These are phyloP conservation scores for Nephila pilipes DNA, from an alignment of 1,140 invertebrate genomes.

Conservation along the genomic window DNA sequence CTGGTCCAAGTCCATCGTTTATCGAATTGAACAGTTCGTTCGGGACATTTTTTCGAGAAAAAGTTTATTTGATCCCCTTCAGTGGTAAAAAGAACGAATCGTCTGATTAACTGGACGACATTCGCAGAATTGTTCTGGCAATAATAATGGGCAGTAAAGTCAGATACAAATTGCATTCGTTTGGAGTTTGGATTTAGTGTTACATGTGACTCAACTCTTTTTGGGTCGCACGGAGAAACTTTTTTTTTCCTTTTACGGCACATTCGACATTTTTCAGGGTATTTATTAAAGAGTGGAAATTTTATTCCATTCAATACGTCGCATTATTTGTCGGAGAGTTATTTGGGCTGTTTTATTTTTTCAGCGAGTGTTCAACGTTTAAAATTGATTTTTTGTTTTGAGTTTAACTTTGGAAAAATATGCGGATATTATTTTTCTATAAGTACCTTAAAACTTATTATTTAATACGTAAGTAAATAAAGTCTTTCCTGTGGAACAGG, in stretches of 20 bases:
- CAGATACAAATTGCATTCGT: conserved; percentile 57
- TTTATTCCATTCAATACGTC: conserved; percentile 21
- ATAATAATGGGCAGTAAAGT: conserved; percentile 46
- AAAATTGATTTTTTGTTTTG: background rate
- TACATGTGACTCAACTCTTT: conserved; percentile 45
- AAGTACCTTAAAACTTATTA: background rate
- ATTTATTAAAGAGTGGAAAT: conserved; percentile 34
- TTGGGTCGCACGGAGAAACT: background rate
- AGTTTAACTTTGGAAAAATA: background rate
- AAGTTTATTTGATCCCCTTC: conserved; percentile 49
- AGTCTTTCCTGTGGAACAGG: no score
- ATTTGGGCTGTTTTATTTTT: background rate
- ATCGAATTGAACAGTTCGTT: conserved; percentile 37
- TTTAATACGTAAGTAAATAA: no score
- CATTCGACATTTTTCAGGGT: conserved; percentile 45
- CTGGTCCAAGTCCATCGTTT: background rate
- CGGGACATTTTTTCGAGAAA: conserved; percentile 29
- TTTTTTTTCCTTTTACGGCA: background rate
- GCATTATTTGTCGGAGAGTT: background rate
- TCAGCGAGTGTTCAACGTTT: background rate
- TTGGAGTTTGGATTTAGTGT: conserved; percentile 24
- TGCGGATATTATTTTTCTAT: background rate
- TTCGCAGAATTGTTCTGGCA: conserved; percentile 55
- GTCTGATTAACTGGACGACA: conserved; percentile 49
- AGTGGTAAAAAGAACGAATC: conserved; percentile 22